These are phyloP conservation scores for Diplosoma virens DNA, from an alignment of 23 tunicate genomes.

Conservation along the genomic window DNA sequence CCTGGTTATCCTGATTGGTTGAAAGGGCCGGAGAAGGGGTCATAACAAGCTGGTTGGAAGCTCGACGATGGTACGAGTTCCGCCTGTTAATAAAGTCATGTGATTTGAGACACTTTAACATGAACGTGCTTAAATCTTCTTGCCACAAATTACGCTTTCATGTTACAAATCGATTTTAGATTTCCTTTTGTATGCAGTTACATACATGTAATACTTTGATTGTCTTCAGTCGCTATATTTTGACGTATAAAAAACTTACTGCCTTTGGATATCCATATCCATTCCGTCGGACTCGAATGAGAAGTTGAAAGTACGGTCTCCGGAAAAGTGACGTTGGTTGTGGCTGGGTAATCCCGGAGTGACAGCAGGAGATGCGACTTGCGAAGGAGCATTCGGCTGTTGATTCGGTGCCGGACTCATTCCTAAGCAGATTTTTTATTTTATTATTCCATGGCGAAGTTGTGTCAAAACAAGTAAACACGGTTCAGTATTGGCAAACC, in stretches of 20 bases:
- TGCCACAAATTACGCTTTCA: too few species aligned
- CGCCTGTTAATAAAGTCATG: conserved; percentile 17
- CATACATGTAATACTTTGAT: too few species aligned
- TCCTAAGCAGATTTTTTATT: not conserved
- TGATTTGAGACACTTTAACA: too few species aligned
- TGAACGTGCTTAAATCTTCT: too few species aligned
- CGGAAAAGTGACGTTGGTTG: not conserved
- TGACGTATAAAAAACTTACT: too few species aligned
- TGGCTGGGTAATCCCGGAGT: not conserved
- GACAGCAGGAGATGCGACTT: not conserved
- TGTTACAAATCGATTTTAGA: too few species aligned
- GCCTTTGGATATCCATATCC: conserved; percentile 21
- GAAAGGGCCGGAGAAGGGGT: conserved; percentile 34
- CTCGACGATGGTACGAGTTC: conserved; percentile 7
- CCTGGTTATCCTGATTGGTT: conserved; percentile 31
- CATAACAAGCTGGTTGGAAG: conserved; percentile 27
- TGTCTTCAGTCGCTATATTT: too few species aligned
- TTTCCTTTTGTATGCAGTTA: too few species aligned
- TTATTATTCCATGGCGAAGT: too few species aligned
- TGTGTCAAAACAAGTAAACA: too few species aligned
- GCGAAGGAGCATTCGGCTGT: not conserved
- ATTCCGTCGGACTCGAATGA: conserved; percentile 31
- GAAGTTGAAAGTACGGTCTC: conserved; percentile 11
- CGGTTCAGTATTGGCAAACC: too few species aligned
- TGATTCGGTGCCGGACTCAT: conserved; percentile 5